A percentile compares a stretch with the other conserved stretches of the same genome.
Conservation (phyloP, 2,113 vertebrate genomes). For the Crotophaga sulcirostris region DNA sequence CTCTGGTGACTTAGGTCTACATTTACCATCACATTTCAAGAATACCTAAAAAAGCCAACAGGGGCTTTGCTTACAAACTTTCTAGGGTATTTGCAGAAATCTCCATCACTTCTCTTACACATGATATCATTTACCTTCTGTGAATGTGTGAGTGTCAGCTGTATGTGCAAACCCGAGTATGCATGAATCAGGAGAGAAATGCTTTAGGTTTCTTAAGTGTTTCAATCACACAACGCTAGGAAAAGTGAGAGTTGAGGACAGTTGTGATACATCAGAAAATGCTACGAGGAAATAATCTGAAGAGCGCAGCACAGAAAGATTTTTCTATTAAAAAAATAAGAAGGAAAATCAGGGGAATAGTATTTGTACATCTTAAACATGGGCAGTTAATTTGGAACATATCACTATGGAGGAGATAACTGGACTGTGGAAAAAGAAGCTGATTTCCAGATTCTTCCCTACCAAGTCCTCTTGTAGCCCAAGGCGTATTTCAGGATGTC, state of each 20-base stretch:
- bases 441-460: background rate
- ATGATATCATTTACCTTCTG: background rate
- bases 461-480: background rate
- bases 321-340: background rate
- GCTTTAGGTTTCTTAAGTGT: background rate
- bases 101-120: background rate
- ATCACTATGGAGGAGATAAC: background rate
- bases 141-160: background rate
- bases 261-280: background rate
- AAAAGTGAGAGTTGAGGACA: background rate
- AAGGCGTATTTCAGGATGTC: background rate
- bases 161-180: background rate
- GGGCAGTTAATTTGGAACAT: background rate
- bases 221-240: background rate
- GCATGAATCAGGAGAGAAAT: background rate
- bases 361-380: background rate
- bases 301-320: background rate
- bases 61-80: background rate
- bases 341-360: background rate
- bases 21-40: background rate
- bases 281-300: background rate
- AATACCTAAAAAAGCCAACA: background rate
- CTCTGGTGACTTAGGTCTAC: background rate
- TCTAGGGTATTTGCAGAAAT: background rate
- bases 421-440: background rate